phyloP scores from a whole-genome alignment of 2,113 vertebrate species.

The Phoxinus phoxinus region DNA sequence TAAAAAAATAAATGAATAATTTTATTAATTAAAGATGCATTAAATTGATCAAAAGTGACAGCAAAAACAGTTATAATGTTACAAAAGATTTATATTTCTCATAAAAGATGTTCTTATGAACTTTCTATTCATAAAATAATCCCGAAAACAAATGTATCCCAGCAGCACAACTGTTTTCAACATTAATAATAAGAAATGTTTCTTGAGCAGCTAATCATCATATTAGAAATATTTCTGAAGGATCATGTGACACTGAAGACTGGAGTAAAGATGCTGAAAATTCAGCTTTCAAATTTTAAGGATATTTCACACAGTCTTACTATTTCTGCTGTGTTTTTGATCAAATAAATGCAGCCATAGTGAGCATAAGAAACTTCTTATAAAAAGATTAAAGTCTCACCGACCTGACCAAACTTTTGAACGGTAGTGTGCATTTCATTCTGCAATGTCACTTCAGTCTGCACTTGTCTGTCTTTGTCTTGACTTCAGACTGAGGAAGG shows the following conservation, averaged over 20 bases:
- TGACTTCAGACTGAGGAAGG: conserved; percentile 86
- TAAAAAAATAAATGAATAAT: background rate
- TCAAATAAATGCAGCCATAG: no score
- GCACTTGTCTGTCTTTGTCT: background rate
- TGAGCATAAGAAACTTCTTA: no score
- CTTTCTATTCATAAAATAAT: background rate
- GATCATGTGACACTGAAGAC: no score
- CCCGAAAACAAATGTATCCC: background rate
- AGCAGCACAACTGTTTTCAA: background rate
- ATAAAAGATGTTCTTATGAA: background rate
- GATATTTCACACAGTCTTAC: no score
- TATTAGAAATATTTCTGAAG: no score
- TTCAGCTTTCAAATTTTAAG: no score
- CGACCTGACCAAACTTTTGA: background rate
- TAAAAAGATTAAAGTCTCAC: background rate
- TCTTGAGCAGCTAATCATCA: no score
- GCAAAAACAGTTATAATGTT: background rate
- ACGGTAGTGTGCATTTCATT: background rate
- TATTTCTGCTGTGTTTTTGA: no score
- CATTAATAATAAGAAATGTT: no score
- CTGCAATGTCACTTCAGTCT: background rate
- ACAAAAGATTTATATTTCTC: no score
- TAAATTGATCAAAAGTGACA: background rate
- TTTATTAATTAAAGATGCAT: background rate
- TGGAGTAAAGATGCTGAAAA: no score